Base-by-base conservation (phyloP, 2,113 vertebrate genomes). In the Oryzias woworae region DNA sequence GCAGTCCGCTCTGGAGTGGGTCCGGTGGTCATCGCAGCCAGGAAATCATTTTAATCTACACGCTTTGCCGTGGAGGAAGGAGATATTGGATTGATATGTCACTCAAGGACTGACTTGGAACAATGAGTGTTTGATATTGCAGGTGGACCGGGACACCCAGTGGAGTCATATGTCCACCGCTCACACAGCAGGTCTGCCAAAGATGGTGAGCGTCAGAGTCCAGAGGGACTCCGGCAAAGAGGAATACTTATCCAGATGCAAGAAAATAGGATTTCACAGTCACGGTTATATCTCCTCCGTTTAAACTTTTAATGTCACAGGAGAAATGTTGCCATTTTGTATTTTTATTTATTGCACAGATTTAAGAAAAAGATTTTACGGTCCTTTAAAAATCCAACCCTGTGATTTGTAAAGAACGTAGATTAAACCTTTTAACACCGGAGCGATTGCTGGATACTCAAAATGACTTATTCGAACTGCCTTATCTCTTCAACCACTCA, bases 91-190 rank as follows among this genome's bases (percentile, higher is more conserved):
- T 53, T 68, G 67, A 81, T 66, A 72, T 77, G 55, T 82, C 55
- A 71, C 63, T 85, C 52, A 45, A 4, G 20, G 42, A 63, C 60
- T 43, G 53, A 58, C 42, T 18, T 4, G 10, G 26, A 58, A 55
- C n/a, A 46, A 44, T 62, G 49, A 62, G 65, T 57, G 55, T 76
- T 81, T 72, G 76, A 69, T 81, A 83, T 85, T 75, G 54, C 69
- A 81, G 82, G 73, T 81, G 78, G 47, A 72, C 61, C 55, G 57
- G 79, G 72, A 84, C 55, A 16, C 62, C 6, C 73, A 52, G 59
- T 7, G 75, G 75, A 85, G 66, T 78, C 71, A 1, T 57, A 58
- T 75, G 76, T 80, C 78, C 83, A 70, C 47, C 41, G 36, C 54
- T 75, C 75, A 14, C 72, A 69, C 46, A 2, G 46, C 18, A 4